Base-by-base conservation (phyloP, 2,888 invertebrate genomes). In the Cecidostiba fungosa region DNA sequence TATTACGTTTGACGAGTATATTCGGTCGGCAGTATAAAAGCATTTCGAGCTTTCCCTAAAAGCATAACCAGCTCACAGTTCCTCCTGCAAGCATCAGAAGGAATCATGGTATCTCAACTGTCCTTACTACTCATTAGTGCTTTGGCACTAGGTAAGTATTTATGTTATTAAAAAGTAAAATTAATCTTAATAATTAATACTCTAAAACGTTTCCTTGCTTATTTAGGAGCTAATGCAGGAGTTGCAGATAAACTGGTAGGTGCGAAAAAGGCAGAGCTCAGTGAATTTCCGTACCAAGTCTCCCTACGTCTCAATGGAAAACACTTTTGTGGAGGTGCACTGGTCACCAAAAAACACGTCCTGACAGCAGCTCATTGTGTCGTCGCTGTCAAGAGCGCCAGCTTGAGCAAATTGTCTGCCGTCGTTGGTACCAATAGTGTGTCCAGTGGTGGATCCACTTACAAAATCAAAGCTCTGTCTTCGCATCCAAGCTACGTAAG, bases 321-420 rank as follows among this genome's bases (percentile, higher is more conserved):
- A 0, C 88, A 88, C 62, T 77, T 81, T 23, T 89, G 89, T 36
- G 89, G 89, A 16, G 89, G 88, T 59, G 72, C 87, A 0, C 85
- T 89, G 32, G 76, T 89, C 36, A 47, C 54, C 36, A 10, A 36
- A 5, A 32, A 14, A 23, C 82, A 87, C 36, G 87, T 89, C 8
- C 66, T 89, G 0, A 89, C 89, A 6, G 89, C 89, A 19, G 89
- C 88, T 4, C 89, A 89, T 54, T 89, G 89, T 32, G 39, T 82
- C 5, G 16, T 3, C 23, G 23, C 59, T 0, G 26, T 26, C 1
- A 6, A 39, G 50, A 59, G 43, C 5, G 10, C n/a, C 16, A 6
- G 10, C 8, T 26, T 29, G 2, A 29, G 12, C 10, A 10, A 23
- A 0, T 47, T 84, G 32, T 43, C 76, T 8, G 62, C 86, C 12